Evolutionary conservation across 2,888 invertebrate genomes (phyloP), one percentile per base, ranked within the genome.

Genomic region (Oligia latruncula): DNA sequence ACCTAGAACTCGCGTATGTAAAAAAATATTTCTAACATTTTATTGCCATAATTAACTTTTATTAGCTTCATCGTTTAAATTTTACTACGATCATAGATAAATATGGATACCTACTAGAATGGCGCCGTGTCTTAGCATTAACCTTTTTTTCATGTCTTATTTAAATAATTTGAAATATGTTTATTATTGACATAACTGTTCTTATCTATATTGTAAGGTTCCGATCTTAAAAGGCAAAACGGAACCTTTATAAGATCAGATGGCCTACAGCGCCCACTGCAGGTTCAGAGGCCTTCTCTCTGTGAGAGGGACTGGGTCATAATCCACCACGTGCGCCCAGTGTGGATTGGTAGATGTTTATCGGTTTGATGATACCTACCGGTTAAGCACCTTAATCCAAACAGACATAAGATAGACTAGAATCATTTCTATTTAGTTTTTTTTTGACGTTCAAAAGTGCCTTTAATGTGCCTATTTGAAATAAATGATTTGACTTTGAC

Each of bases 11-110:
- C n/a, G 17, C 11, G 23, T 66, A 67, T 46, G 35, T 49, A 6
- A 52, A 82, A 72, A 78, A 40, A 0, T 60, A 15, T 58, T 55
- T 55, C 11, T 3, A 40, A 52, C 1, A 46, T 66, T 83, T 81
- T 78, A 78, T 76, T 17, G 46, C 58, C 9, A 5, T 66, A 43
- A 67, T 76, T 46, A 75, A 11, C 64, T 77, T 84, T 71, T 64
- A 75, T 84, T 73, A 60, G 65, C 65, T 67, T 4, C 15, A 58
- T 68, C 83, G n/a, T 40, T 74, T 23, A 29, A 49, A 64, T 81
- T 73, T 81, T 74, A 78, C 74, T 73, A 75, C 77, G 29, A 55
- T 66, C 74, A 80, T 77, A 84, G 76, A 80, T 84, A 71, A 74
- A 76, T 46, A 67, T n/a, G 13, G 8, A 52, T 43, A 13, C 29